Conservation (phyloP, 2,113 vertebrate genomes). For the Pachycephala philippinensis region DNA sequence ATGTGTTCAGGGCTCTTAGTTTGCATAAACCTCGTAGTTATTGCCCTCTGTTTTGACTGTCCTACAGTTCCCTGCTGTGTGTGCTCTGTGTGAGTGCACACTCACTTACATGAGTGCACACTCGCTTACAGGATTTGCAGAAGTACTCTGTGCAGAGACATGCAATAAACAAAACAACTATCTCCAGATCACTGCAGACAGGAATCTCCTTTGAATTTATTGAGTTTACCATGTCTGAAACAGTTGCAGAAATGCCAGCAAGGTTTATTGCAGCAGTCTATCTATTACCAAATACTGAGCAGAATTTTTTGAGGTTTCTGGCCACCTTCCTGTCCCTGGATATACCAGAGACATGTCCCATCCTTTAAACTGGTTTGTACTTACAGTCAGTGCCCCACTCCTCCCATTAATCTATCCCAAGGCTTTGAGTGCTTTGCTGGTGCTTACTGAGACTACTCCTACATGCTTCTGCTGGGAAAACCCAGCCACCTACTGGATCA, state of each 20-base stretch:
- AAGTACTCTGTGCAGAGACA: neutral
- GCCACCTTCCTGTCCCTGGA: neutral
- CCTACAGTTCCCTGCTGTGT: accelerated
- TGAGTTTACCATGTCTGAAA: neutral
- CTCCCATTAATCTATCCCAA: neutral
- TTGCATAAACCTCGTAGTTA: neutral
- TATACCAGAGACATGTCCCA: neutral
- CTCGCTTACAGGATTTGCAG: neutral
- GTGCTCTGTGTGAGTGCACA: neutral
- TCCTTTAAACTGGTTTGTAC: neutral
- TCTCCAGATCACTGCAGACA: neutral
- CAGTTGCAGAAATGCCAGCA: neutral
- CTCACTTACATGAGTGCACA: accelerated
- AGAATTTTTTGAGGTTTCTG: neutral
- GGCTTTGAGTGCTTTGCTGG: neutral
- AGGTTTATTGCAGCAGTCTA: neutral
- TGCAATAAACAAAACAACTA: neutral
- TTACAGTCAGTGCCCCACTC: neutral
- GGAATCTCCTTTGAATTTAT: neutral
- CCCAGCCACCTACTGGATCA: neutral
- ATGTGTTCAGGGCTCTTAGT: neutral
- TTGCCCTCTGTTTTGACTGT: neutral
- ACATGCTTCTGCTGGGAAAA: neutral
- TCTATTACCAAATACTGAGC: neutral
- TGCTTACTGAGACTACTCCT: neutral